Base-by-base conservation (phyloP, 2,888 invertebrate genomes). In the Blomia tropicalis region DNA sequence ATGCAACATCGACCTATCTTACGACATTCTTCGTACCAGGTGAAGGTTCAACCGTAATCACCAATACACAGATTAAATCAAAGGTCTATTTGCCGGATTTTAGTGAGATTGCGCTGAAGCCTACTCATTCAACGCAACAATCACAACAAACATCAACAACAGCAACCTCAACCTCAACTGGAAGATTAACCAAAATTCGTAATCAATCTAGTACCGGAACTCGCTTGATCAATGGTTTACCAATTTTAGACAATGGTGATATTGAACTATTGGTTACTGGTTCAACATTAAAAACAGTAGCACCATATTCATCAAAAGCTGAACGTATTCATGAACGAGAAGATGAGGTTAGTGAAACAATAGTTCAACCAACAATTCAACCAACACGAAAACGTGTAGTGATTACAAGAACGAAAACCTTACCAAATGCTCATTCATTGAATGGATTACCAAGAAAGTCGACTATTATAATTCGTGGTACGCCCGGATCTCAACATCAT, bases 1-100 rank as follows among this genome's bases (percentile, higher is more conserved):
- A 64, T 19, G 66, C 67, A 2, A 67, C 67, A 19, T 65, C 64
- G 27, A 67, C 67, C 7, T 67, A 63, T 36, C 66, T 61, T 44
- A 67, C 67, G 14, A 67, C 67, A 4, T 32, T 65, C 11, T 62
- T 67, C 43, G 53, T 63, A 43, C 63, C 58, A 19, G 62, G 64
- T 31, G 60, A 60, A 30, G 59, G 60, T 3, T 64, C 63, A 11
- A 63, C 59, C n/a, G 29, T 63, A 2, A 27, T 63, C 17, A 59
- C 47, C 4, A 59, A 59, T 19, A 63, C 56, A 27, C 53, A 43
- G 22, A 58, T 60, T 5, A 14, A 32, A n/a, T 59, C 63, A 3
- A 47, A 41, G 14, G 41, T 63, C 14, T 59, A 25, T 32, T n/a
- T 59, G 22, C 53, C 59, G 2, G 44, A 43, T 4, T 19, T 4